phyloP scores from a whole-genome alignment of 2,888 invertebrate genomes.

The Amorpha juglandis region DNA sequence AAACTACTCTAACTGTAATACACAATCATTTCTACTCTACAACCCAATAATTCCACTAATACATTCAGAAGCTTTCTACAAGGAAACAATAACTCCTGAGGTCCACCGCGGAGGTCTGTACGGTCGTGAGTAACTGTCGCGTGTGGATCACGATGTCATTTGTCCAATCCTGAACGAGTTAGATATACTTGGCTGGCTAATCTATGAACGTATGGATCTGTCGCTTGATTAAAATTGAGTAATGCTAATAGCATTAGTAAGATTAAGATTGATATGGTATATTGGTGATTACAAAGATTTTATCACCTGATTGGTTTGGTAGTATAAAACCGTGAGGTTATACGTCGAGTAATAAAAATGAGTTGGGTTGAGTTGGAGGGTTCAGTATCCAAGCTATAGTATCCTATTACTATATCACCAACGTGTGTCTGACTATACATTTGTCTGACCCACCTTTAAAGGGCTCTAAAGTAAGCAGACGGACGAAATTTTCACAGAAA shows the following conservation, averaged over 20 bases:
- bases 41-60: neutral
- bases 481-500: too few species aligned
- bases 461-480: too few species aligned
- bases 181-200: slow-evolving; percentile 7
- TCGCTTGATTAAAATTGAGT: slow-evolving; percentile 11
- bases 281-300: neutral
- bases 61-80: slow-evolving; percentile 44
- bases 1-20: too few species aligned
- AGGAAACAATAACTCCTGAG: slow-evolving; percentile 59
- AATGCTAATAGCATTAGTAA: neutral
- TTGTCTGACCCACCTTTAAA: too few species aligned
- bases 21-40: too few species aligned
- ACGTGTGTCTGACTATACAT: too few species aligned
- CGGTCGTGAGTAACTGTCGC: slow-evolving; percentile 22
- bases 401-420: too few species aligned
- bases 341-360: neutral
- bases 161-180: slow-evolving; percentile 4
- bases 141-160: slow-evolving; percentile 17
- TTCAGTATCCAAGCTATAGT: too few species aligned
- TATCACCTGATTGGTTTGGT: neutral
- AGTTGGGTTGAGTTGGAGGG: too few species aligned
- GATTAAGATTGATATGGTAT: neutral
- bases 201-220: slow-evolving; percentile 7
- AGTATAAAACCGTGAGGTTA: neutral
- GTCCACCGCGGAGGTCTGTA: slow-evolving; percentile 46